Evolutionary conservation across 2,888 invertebrate species (phyloP).

Genomic region (Drosophila borborema): DNA sequence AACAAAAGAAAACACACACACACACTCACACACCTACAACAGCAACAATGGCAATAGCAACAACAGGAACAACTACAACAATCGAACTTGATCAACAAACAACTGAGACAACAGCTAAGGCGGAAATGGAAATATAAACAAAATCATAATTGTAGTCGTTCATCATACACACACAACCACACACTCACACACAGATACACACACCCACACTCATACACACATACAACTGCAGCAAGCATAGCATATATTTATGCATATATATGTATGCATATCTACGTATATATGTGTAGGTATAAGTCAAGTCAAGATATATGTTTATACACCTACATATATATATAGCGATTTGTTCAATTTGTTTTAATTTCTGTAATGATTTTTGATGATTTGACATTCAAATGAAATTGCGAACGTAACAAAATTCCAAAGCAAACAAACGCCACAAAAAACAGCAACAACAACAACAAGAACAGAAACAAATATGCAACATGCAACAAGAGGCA

Average conservation of each 20-base stretch:
- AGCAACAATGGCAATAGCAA: constrained; percentile 3
- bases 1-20: neutral
- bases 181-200: constrained; percentile 5
- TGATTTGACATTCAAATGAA: constrained; percentile 28
- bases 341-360: constrained; percentile 52
- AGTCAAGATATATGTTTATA: constrained; percentile 1
- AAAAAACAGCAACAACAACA: constrained; percentile 5
- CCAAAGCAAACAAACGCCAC: constrained; percentile 27
- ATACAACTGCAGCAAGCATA: constrained; percentile 10
- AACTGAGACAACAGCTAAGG: neutral
- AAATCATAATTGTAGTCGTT: constrained; percentile 16
- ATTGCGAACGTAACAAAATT: constrained; percentile 42
- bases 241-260: constrained; percentile 8
- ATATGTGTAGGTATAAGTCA: neutral
- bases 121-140: constrained; percentile 9
- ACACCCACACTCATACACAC: neutral
- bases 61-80: constrained; percentile 1
- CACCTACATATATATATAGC: constrained; percentile 1
- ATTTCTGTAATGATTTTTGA: constrained; percentile 24
- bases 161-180: constrained; percentile 6
- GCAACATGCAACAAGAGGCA: neutral
- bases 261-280: neutral
- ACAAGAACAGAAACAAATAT: neutral
- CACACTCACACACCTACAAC: neutral
- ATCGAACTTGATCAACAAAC: constrained; percentile 7